Evolutionary conservation across 2,113 vertebrate genomes (phyloP).

Genomic region (Nansenia antarctica): DNA sequence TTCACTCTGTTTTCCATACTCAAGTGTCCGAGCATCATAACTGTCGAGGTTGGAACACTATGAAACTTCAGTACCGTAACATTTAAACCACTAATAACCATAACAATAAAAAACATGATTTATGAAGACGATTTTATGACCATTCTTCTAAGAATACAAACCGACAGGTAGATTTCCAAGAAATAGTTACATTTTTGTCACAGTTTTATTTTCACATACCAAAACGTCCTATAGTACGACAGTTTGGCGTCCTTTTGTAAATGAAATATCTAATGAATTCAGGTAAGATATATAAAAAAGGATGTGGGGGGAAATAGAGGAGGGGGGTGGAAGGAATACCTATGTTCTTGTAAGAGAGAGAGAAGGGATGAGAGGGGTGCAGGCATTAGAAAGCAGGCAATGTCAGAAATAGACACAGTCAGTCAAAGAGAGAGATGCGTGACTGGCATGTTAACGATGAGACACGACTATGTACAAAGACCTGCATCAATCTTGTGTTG

Average conservation of each 20-base stretch:
- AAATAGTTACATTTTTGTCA: too few species aligned
- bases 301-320: background rate
- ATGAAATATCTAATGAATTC: slow-evolving; percentile 25
- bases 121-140: too few species aligned
- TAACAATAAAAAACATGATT: too few species aligned
- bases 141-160: too few species aligned
- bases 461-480: background rate
- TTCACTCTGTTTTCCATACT: slow-evolving; percentile 8
- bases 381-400: background rate
- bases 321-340: background rate
- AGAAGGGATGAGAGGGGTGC: background rate
- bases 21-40: background rate
- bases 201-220: too few species aligned
- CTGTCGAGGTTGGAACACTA: background rate
- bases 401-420: background rate
- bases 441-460: background rate
- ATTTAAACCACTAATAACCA: background rate
- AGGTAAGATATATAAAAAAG: background rate
- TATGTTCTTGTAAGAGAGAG: background rate
- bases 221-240: too few species aligned
- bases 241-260: background rate
- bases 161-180: too few species aligned
- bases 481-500: background rate
- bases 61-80: too few species aligned
- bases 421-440: background rate